phyloP scores from a whole-genome alignment of 2,797 vertebrate genomes.

The Hypotaenidia philippensis region DNA sequence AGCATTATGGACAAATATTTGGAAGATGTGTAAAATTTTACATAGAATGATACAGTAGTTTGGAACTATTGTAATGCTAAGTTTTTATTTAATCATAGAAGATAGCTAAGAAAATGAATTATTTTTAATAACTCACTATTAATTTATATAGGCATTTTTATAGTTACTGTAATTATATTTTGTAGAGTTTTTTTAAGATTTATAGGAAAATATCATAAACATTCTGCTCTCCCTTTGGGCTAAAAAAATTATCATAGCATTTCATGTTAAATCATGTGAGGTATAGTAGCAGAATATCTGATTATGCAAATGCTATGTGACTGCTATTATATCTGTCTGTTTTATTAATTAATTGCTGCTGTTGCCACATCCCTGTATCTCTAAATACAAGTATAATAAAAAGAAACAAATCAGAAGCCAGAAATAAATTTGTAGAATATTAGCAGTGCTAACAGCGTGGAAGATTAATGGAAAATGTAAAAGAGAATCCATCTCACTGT shows the following conservation, averaged over 20 bases:
- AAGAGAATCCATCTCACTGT: background rate
- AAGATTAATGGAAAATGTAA: background rate
- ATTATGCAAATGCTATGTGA: background rate
- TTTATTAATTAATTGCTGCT: constrained; percentile 11
- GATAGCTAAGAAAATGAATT: background rate
- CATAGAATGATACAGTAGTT: background rate
- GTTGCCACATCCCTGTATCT: background rate
- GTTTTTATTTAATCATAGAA: background rate
- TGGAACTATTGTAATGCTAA: background rate
- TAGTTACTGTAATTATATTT: background rate
- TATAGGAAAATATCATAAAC: background rate
- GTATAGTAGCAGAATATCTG: background rate
- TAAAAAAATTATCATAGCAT: background rate
- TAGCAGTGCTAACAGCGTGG: background rate
- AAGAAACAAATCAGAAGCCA: background rate
- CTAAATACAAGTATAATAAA: background rate
- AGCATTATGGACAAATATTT: background rate
- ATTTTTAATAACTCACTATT: background rate
- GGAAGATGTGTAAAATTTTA: background rate
- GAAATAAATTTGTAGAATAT: background rate
- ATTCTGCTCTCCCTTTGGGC: background rate
- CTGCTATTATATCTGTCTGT: background rate
- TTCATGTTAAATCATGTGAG: background rate
- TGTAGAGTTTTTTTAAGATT: background rate
- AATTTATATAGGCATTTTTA: background rate